phyloP scores from a whole-genome alignment of 23 tunicate genomes.

The Botrylloides violaceus region DNA sequence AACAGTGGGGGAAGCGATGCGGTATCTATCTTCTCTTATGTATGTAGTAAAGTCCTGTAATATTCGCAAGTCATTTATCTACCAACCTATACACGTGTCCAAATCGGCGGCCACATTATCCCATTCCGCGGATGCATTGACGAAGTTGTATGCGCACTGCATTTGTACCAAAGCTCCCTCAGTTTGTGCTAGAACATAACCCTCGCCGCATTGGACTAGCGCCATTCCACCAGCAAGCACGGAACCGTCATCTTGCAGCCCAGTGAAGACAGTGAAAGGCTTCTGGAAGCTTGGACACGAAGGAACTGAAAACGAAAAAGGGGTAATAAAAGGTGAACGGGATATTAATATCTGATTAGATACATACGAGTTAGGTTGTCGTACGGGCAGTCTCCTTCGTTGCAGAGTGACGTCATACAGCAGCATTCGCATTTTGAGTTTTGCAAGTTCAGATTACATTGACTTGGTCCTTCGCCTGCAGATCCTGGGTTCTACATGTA shows the following conservation, averaged over 20 bases:
- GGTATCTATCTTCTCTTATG: too few species aligned
- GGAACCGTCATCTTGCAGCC: conserved; percentile 35
- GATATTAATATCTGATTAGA: background rate
- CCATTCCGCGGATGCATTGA: conserved; percentile 78
- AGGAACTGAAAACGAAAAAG: conserved; percentile 41
- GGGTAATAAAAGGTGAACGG: background rate
- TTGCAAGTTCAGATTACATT: conserved; percentile 56
- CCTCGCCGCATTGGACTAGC: conserved; percentile 34
- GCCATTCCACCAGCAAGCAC: conserved; percentile 81
- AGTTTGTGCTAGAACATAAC: conserved; percentile 1
- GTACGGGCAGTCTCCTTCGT: conserved; percentile 75
- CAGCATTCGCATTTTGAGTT: conserved; percentile 98
- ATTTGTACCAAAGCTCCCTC: conserved; percentile 22
- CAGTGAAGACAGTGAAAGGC: conserved; percentile 30
- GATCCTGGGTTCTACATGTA: conserved; percentile 61
- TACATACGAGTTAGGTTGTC: conserved; percentile 46
- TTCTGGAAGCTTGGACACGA: conserved; percentile 62
- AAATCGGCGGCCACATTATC: conserved; percentile 42
- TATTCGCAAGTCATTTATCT: too few species aligned
- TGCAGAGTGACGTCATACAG: conserved; percentile 63
- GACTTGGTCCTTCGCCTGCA: conserved; percentile 86
- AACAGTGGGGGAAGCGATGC: too few species aligned
- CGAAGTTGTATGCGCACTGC: conserved; percentile 76
- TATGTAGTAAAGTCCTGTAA: too few species aligned
- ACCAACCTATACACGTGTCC: conserved; percentile 68